Base-by-base conservation (phyloP, 2,888 invertebrate species). In the Aspidiotus rigidus region DNA sequence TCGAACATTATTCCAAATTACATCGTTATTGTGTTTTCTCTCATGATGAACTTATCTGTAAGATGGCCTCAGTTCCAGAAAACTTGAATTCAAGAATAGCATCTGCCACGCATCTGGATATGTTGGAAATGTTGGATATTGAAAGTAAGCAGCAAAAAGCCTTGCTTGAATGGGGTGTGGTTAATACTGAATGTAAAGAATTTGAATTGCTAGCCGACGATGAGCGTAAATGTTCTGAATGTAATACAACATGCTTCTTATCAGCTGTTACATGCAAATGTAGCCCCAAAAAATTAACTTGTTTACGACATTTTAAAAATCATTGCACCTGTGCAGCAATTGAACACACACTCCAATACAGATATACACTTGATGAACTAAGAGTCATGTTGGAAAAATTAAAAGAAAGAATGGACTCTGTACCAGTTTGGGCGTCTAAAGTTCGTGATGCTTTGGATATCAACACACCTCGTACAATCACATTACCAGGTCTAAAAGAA, bases 21-120 rank as follows among this genome's bases (percentile, higher is more conserved):
- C 86, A 93, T 44, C 87, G 99, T 55, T 93, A 91, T 78, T 97
- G 97, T 79, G 99, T 99, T 41, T 99, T 99, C 80, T 95, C 98
- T 0, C 99, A 99, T 79, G 99, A 99, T 79, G 98, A 98, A 79
- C 83, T 99, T 15, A 89, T 99, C 1, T 95, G 96, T 80, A 94
- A 93, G 80, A 96, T 98, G 93, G 93, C 95, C 39, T 80, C 89
- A 53, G 87, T 91, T 75, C 89, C 93, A 2, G 90, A 94, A 69
- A 82, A 85, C 70, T 80, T 97, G 44, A 90, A 91, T 74, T 85
- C 93, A 56, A 87, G 88, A n/a, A 87, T 96, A 72, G 94, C 95
- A 15, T 86, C 91, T 7, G 92, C 92, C 7, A 92, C 94, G 13
- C 91, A 93, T 77, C 84, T 91, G 69, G 97, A 98, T 78, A 90